Evolutionary conservation across 2,888 invertebrate genomes (phyloP).

Genomic region (Tillus elongatus): DNA sequence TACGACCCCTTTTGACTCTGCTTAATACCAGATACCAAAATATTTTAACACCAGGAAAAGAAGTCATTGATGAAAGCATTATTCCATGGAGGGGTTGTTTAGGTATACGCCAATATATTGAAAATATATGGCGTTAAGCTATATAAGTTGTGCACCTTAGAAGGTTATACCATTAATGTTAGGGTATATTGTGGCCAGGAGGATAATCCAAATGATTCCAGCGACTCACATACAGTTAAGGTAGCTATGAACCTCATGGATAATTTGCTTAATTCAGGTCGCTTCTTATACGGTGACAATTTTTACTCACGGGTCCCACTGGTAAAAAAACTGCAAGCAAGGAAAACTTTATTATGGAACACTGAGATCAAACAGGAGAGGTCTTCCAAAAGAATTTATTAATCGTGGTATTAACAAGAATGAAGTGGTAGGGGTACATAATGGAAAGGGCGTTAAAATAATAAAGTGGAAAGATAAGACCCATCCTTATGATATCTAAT

Average conservation of each 20-base stretch:
- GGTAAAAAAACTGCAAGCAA: neutral
- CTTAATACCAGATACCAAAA: neutral
- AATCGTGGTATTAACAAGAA: neutral
- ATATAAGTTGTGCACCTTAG: neutral
- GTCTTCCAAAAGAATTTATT: constrained; percentile 3
- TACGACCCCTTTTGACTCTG: neutral
- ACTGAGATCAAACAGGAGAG: neutral
- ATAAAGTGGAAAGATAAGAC: neutral
- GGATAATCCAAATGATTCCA: neutral
- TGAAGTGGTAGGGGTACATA: neutral
- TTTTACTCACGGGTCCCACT: constrained; percentile 1
- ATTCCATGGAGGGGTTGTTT: neutral
- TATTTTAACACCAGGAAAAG: neutral
- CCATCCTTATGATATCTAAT: neutral
- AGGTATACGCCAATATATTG: constrained; percentile 1
- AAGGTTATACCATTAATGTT: neutral
- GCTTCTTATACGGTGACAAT: neutral
- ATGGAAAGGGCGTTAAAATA: neutral
- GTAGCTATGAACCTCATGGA: neutral
- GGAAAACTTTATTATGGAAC: constrained; percentile 2
- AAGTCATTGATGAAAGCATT: constrained; percentile 1
- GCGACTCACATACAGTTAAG: neutral
- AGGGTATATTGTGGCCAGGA: constrained; percentile 1
- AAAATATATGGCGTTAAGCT: constrained; percentile 3
- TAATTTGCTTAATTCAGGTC: neutral